A percentile compares a stretch with the other conserved stretches of the same genome.
Evolutionary conservation across 2,113 vertebrate species (phyloP).

Genomic region (Meriones unguiculatus): DNA sequence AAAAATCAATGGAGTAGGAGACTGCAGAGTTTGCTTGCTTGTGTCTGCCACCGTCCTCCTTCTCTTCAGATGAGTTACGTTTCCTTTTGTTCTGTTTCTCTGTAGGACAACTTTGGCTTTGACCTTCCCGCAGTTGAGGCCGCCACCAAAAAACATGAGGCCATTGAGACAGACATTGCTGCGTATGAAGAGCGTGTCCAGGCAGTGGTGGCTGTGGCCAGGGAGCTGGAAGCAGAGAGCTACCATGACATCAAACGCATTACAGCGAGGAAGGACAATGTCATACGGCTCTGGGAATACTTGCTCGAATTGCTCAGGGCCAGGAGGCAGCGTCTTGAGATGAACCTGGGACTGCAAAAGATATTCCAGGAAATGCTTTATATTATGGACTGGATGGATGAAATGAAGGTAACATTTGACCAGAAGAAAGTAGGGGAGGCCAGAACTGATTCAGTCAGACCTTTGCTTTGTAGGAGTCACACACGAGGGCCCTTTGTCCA

Average conservation of each 20-base stretch:
- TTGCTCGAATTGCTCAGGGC: conserved; percentile 96
- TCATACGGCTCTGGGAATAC: conserved; percentile 97
- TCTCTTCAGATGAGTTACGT: neutral
- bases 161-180: conserved; percentile 97
- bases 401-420: conserved; percentile 94
- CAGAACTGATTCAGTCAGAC: neutral
- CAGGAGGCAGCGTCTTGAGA: conserved; percentile 94
- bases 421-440: fast-evolving
- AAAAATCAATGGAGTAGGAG: neutral
- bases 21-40: neutral
- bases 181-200: conserved; percentile 97
- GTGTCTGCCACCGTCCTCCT: neutral
- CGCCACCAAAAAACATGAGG: conserved; percentile 97
- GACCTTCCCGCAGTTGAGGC: conserved; percentile 99
- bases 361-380: conserved; percentile 99
- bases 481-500: neutral
- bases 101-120: conserved; percentile 97
- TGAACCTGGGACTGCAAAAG: conserved; percentile 96
- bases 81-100: neutral
- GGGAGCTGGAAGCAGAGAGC: conserved; percentile 94
- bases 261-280: conserved; percentile 94
- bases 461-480: neutral
- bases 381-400: conserved; percentile 99
- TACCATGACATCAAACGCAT: conserved; percentile 98
- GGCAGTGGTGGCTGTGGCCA: conserved; percentile 94